Conservation (phyloP, 2,113 vertebrate genomes). For the Sapayoa aenigma region DNA sequence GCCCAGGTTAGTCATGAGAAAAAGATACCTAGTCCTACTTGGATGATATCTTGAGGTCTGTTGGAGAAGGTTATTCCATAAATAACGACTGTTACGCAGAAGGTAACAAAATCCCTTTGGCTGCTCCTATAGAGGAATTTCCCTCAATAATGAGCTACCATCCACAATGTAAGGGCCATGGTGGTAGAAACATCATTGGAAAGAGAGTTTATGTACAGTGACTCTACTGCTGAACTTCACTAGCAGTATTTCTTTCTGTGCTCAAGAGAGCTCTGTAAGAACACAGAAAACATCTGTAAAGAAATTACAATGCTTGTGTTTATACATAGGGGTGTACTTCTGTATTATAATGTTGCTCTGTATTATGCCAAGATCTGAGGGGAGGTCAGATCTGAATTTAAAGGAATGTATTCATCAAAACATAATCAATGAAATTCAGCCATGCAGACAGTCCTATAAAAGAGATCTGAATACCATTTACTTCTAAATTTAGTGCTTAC, state of each 20-base stretch:
- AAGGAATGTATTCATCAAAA: neutral
- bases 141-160: neutral
- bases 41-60: neutral
- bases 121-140: neutral
- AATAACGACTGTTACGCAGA: neutral
- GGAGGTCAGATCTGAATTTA: neutral
- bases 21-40: neutral
- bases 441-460: neutral
- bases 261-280: neutral
- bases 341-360: neutral
- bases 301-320: neutral
- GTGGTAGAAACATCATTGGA: neutral
- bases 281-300: neutral
- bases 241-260: neutral
- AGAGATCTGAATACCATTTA: neutral
- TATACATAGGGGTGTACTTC: neutral
- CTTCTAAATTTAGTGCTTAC: neutral
- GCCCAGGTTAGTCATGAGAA: neutral
- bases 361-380: neutral
- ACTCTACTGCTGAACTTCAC: neutral
- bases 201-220: neutral
- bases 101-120: neutral
- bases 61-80: neutral
- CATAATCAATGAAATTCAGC: neutral
- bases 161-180: neutral